Conservation (phyloP, 2,797 vertebrate species). For the Glossophaga mutica region DNA sequence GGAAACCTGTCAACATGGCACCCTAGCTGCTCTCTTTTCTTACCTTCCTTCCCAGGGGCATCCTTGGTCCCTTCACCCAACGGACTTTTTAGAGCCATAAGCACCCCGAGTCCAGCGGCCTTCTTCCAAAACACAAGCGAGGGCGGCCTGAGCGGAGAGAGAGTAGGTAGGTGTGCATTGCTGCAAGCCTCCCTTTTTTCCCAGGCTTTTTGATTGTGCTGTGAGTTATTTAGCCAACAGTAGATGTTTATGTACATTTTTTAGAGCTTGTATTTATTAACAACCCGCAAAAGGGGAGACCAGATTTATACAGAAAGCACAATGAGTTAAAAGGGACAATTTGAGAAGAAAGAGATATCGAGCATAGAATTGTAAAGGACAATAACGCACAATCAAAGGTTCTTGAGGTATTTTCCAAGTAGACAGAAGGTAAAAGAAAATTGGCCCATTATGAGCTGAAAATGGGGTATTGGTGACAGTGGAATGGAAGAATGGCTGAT, state of each 20-base stretch:
- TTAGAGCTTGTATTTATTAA: conserved; percentile 79
- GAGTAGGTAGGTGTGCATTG: conserved; percentile 20
- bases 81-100: background rate
- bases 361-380: conserved; percentile 78
- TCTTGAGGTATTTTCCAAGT: conserved; percentile 79
- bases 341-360: conserved; percentile 78
- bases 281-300: conserved; percentile 74
- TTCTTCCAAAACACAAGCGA: background rate
- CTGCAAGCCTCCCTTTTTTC: background rate
- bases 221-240: conserved; percentile 80
- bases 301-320: conserved; percentile 70
- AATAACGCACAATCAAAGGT: conserved; percentile 80
- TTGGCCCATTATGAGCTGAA: conserved; percentile 80
- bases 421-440: conserved; percentile 82
- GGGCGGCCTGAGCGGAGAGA: background rate
- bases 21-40: background rate
- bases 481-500: conserved; percentile 76
- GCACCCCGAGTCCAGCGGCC: background rate
- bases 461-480: conserved; percentile 75
- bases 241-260: conserved; percentile 79
- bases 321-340: conserved; percentile 82
- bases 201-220: conserved; percentile 63
- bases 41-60: background rate
- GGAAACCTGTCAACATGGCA: background rate
- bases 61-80: background rate